Base-by-base conservation (phyloP, 2,888 invertebrate genomes). In the Micropterix aruncella region DNA sequence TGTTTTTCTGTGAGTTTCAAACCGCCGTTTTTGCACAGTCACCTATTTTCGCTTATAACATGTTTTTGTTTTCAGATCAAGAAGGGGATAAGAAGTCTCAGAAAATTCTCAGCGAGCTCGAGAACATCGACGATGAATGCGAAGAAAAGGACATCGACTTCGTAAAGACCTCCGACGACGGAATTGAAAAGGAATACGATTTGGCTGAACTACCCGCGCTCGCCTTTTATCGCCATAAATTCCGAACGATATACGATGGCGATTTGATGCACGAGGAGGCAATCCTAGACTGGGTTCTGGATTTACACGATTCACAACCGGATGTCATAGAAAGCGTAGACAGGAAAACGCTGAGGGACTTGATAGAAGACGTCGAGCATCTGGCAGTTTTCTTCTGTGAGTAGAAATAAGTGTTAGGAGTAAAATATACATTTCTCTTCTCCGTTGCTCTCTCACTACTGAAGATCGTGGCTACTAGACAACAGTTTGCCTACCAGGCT, bases 291-390 rank as follows among this genome's bases (percentile, higher is more conserved):
- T 92, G 91, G 91, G 81, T 93, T n/a, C 66, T 90, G 47, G 83
- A 87, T 16, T 73, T 91, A 43, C 84, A 88, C 52, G 86, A 83
- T 52, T 80, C 88, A 2, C 81, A 83, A 43, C 88, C 89, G 15
- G 91, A 92, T 65, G 81, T 91, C 19, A 93, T 93, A 57, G 92
- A 92, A 65, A 88, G 75, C 55, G 92, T 93, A 19, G 92, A 93
- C 59, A 79, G 90, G 50, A 89, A 89, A 64, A 91, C 91, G 18
- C 70, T 93, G 48, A 88, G 91, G 64, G 84, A 87, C 56, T 73
- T 93, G 17, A 88, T 93, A 54, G 82, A 86, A 58, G 90, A 91
- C 55, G 87, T 91, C 17, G 91, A 92, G 60, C 90, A 90, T 65
- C 75, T 93, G 48, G 92, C 91, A 44, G 92, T 93, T 48, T 88